Evolutionary conservation across 2,888 invertebrate genomes (phyloP), one percentile per base, ranked within the genome.

Genomic region (Drosophila robusta): DNA sequence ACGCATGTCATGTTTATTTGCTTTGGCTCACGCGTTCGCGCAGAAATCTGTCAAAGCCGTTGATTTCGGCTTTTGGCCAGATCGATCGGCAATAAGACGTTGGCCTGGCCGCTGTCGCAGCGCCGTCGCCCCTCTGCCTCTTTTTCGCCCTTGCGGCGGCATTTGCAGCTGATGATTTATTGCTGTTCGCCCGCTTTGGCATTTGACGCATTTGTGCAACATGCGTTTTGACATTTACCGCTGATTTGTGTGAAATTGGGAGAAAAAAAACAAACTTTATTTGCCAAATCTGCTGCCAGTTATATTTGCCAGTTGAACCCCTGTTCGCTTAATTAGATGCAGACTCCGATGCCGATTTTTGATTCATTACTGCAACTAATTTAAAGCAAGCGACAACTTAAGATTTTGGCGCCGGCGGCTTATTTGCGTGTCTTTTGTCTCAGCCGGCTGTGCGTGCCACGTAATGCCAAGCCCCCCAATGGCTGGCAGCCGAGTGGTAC

Each of bases 161-260:
- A 64, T 64, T 44, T 36, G 57, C 58, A 68, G 56, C 62, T 66
- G 74, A 80, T 85, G 87, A 85, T 85, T 85, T 85, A 85, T 85
- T 80, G 86, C 50, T 62, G 45, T 58, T 82, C 62, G 80, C 75
- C 70, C 68, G 80, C 71, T 80, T 76, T 78, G 87, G 85, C 86
- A 82, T 85, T 80, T 84, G 85, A 87, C 80, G 85, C 70, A 87
- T 84, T 87, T 87, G 87, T 87, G 88, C 86, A 86, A 86, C 85
- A 86, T 83, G 86, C 86, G 70, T 86, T 85, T 83, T 86, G 86
- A 86, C 86, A 87, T 86, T 86, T 87, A 78, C 75, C 72, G 81
- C 71, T 87, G 88, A 86, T 86, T 85, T 86, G 85, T 86, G 88
- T 87, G 83, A 86, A 86, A 86, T 86, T 86, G 67, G 63, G 55